These are phyloP conservation scores for Orchesella cincta DNA, from an alignment of 1,140 invertebrate genomes.

Conservation along the genomic window DNA sequence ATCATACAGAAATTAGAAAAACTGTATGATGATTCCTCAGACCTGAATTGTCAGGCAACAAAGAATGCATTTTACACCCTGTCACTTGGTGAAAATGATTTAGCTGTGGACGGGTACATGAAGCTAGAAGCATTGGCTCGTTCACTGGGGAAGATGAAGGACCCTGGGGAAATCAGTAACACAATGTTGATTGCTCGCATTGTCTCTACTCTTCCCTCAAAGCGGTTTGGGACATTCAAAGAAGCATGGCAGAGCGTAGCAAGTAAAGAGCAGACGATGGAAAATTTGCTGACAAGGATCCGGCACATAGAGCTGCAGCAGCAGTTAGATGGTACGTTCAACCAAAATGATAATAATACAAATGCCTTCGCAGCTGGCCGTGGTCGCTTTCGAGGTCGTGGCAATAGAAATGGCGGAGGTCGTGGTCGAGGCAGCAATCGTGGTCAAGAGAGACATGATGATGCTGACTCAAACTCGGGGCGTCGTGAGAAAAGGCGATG, in stretches of 20 bases:
- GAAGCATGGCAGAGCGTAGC: not conserved
- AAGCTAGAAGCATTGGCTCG: not conserved
- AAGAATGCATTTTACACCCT: not conserved
- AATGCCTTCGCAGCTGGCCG: not conserved
- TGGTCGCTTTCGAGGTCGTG: not conserved
- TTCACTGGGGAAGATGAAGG: not conserved
- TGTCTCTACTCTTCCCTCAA: slow-evolving; percentile 2
- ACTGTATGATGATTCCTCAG: slow-evolving; percentile 9
- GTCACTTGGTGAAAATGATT: not conserved
- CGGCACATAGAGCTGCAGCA: not conserved
- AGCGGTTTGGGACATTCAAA: not conserved
- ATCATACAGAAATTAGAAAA: not conserved
- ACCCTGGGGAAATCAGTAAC: not conserved
- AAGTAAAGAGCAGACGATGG: not conserved
- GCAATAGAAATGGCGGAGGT: not conserved
- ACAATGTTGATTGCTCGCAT: not conserved
- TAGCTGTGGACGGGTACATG: slow-evolving; percentile 1
- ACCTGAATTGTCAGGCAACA: slow-evolving; percentile 12
- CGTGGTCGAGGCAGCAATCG: not conserved
- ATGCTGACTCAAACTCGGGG: not conserved
- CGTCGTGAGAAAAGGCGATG: not conserved
- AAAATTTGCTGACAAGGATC: not conserved
- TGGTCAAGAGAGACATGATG: not conserved
- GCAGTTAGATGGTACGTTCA: not conserved
- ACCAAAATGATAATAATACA: not conserved